Evolutionary conservation across 2,888 invertebrate species (phyloP).

Genomic region (Torymus texanus): DNA sequence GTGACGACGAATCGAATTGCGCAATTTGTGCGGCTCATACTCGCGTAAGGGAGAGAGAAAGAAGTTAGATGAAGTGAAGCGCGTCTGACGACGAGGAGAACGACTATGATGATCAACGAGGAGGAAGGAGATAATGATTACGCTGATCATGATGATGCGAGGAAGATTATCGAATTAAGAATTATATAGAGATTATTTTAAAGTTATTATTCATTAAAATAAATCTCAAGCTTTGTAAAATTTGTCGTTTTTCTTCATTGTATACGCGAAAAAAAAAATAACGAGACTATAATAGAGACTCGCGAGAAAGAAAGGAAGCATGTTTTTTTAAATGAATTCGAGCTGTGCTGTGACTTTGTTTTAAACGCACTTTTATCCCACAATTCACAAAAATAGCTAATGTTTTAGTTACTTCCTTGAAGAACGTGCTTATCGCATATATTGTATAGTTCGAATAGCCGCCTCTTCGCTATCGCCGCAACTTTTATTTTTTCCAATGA

Average conservation of each 20-base stretch:
- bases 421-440: not conserved
- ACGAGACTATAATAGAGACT: no score
- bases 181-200: constrained; percentile 73
- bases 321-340: constrained; percentile 12
- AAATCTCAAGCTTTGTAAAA: constrained; percentile 73
- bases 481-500: no score
- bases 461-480: constrained; percentile 19
- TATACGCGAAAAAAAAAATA: not conserved
- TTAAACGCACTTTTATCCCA: constrained; percentile 8
- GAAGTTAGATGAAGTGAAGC: constrained; percentile 1
- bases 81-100: not conserved
- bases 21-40: constrained; percentile 42
- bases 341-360: constrained; percentile 20
- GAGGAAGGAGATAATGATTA: not conserved
- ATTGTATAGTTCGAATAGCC: not conserved
- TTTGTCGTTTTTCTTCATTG: constrained; percentile 52
- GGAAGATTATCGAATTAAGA: constrained; percentile 63
- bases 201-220: constrained; percentile 72
- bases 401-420: constrained; percentile 1
- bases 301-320: constrained; percentile 1
- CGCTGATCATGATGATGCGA: constrained; percentile 21
- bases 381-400: not conserved
- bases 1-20: constrained; percentile 38
- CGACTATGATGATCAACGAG: constrained; percentile 56
- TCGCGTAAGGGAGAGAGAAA: constrained; percentile 18